Conservation (phyloP, 2,888 invertebrate genomes). For the Agrypnus murinus region DNA sequence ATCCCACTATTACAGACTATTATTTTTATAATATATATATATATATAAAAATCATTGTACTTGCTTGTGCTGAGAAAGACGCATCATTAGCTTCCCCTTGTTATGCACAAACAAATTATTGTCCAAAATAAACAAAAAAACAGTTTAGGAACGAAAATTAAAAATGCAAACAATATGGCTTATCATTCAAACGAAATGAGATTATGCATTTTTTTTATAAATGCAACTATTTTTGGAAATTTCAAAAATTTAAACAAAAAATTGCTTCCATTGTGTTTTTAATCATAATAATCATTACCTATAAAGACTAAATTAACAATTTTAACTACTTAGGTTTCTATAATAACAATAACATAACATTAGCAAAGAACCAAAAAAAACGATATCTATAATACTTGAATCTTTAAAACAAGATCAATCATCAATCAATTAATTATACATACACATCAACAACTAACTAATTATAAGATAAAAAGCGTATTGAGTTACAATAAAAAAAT, state of each 20-base stretch:
- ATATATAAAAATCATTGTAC: slow-evolving; percentile 28
- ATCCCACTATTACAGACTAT: slow-evolving; percentile 44
- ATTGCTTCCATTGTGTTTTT: too few species aligned
- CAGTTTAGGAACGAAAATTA: neutral
- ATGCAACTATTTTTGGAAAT: neutral
- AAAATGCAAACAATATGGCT: slow-evolving; percentile 20
- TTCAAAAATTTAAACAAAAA: too few species aligned
- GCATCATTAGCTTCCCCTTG: neutral
- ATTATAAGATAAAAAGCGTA: slow-evolving; percentile 47
- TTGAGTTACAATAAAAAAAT: slow-evolving; percentile 46
- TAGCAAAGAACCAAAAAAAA: slow-evolving; percentile 28
- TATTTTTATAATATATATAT: too few species aligned
- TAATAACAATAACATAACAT: slow-evolving; percentile 41
- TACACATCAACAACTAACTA: slow-evolving; percentile 44
- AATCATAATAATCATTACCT: too few species aligned
- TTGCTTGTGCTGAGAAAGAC: slow-evolving; percentile 37
- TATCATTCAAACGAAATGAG: slow-evolving; percentile 18
- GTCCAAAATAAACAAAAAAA: too few species aligned
- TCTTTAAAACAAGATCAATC: slow-evolving; percentile 46
- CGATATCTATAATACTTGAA: slow-evolving; percentile 39
- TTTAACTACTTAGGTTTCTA: slow-evolving; percentile 43
- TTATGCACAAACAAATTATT: slow-evolving; percentile 28
- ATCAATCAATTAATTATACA: too few species aligned
- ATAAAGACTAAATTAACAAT: slow-evolving; percentile 42
- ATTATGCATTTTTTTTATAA: too few species aligned